Evolutionary conservation across 2,888 invertebrate species (phyloP).

Genomic region (Dendrolimus houi): DNA sequence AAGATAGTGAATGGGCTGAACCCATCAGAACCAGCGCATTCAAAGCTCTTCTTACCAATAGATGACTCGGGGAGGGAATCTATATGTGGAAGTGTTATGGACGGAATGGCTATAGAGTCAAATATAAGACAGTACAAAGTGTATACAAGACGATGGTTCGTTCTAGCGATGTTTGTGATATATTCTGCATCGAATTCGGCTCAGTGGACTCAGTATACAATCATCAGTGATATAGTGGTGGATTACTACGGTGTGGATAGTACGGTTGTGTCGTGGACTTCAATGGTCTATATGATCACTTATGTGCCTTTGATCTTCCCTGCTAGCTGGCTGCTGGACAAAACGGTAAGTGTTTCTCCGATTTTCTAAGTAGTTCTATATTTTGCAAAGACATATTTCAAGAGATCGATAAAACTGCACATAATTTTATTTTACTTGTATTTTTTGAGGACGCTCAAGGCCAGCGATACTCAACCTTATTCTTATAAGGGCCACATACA

Average conservation of each 20-base stretch:
- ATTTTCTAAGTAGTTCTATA: background rate
- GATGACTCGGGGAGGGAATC: constrained; percentile 23
- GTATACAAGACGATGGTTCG: constrained; percentile 85
- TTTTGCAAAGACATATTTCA: background rate
- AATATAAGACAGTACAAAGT: constrained; percentile 63
- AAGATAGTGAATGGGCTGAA: constrained; percentile 15
- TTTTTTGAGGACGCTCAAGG: no score
- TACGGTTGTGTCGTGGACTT: constrained; percentile 93
- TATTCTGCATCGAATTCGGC: constrained; percentile 94
- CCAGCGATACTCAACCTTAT: no score
- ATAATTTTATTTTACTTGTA: no score
- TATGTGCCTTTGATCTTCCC: constrained; percentile 98
- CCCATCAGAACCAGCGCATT: constrained; percentile 20
- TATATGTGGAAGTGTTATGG: constrained; percentile 43
- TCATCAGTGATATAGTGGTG: constrained; percentile 88
- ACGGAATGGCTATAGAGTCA: constrained; percentile 23
- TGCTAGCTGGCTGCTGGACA: constrained; percentile 95
- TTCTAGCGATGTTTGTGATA: constrained; percentile 87
- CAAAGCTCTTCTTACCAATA: constrained; percentile 20
- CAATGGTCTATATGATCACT: constrained; percentile 97
- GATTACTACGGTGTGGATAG: constrained; percentile 83
- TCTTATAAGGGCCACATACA: no score
- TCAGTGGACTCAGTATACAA: constrained; percentile 98
- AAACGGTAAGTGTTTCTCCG: constrained; percentile 81
- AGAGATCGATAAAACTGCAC: no score